Base-by-base conservation (phyloP, 2,888 invertebrate genomes). In the Formica aserva region DNA sequence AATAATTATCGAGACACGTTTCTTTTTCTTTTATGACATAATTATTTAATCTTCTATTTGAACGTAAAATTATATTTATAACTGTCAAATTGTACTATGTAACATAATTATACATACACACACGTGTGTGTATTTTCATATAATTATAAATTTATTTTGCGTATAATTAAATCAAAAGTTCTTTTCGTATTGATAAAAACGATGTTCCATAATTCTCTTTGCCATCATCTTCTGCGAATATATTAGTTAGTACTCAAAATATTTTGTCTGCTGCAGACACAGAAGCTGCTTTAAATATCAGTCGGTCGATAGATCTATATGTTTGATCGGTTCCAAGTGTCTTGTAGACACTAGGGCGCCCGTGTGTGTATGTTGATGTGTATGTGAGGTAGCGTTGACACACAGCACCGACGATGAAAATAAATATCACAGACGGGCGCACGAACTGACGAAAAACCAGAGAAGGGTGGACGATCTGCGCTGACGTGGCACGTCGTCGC, bases 401-500 rank as follows among this genome's bases (percentile, higher is more conserved):
- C 48, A n/a, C 86, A 90, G 86, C 75, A 76, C 1, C 69, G 83
- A 86, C 83, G 85, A 84, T 91, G 71, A 89, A 90, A 90, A 89
- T 91, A 91, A 91, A 91, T 91, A 91, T 91, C 83, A n/a, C 83
- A 66, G 86, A 52, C 84, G 86, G 86, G 85, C 82, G 69, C 8
- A 65, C 22, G 78, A 84, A 48, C 86, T 87, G 89, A 88, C 91
- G 89, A 86, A 86, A 89, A 89, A 88, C 87, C 85, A 86, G 87
- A 88, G 91, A 89, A 88, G 87, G 89, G 90, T 90, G 88, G 88
- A 86, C 86, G 90, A 77, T 80, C 83, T 52, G 77, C 89, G 94
- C 94, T 94, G 94, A 94, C 94, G 94, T 92, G 92, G 94, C 93
- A 91, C 89, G 90, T 92, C 91, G 92, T 92, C 92, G 90, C 84